Base-by-base conservation (phyloP, 2,888 invertebrate species). In the Drosophila niveifrons region DNA sequence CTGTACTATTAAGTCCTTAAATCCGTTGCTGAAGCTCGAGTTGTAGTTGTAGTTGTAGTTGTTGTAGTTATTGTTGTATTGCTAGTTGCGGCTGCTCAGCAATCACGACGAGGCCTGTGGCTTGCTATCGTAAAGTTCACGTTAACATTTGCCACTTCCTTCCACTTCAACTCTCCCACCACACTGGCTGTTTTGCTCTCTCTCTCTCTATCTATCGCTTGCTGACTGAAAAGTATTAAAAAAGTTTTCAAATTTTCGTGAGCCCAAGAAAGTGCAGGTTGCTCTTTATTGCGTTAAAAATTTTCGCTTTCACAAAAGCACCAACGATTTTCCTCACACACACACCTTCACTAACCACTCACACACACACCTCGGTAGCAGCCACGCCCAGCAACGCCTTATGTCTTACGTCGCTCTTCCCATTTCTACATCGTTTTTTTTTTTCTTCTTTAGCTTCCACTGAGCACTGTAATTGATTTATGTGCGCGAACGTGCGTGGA, bases 401-500 rank as follows among this genome's bases (percentile, higher is more conserved):
- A 13, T 15, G 39, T 41, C 23, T 29, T 13, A n/a, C 44, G 6
- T 23, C 6, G 23, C 23, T 11, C 36, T 36, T 44, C 13, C 23
- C 28, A 11, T 17, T 46, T 44, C 13, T 59, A 9, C n/a, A n/a
- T n/a, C n/a, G n/a, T n/a, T n/a, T n/a, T n/a, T 56, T 44, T 34
- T 41, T 55, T 18, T 47, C 23, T 50, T 17, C 17, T 70, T 47
- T 29, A 44, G 31, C 31, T n/a, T 4, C 36, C n/a, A 31, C 56
- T 55, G 66, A 75, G 81, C 81, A 66, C 77, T 84, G 84, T 84
- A 86, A 86, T 84, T 84, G 83, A 84, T 84, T 84, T 84, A 84
- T 84, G 83, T 79, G 73, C 73, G 79, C 80, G 73, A 74, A 80
- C 86, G 82, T 86, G 82, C 83, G 81, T 86, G 72, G 79, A 84